Conservation (phyloP, 1,140 invertebrate species). For the Gryon sp. region DNA sequence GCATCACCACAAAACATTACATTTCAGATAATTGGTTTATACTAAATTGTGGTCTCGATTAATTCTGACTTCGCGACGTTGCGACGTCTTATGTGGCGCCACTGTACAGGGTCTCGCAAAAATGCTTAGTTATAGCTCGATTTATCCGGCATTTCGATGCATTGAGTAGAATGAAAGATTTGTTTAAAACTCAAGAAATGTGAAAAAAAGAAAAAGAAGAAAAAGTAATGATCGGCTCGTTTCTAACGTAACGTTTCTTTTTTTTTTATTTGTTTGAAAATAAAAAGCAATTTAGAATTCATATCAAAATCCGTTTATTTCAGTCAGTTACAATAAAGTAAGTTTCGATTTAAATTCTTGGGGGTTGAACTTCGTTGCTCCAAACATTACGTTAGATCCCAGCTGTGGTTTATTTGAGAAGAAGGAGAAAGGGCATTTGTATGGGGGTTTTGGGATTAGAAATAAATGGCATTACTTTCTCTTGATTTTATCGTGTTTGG, state of each 20-base stretch:
- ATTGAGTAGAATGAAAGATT: too few relatives aligned
- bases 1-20: too few relatives aligned
- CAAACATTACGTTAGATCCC: slow-evolving; percentile 60
- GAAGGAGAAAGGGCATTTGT: neutral
- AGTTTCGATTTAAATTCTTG: neutral
- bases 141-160: slow-evolving; percentile 46
- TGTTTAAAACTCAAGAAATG: too few relatives aligned
- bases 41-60: too few relatives aligned
- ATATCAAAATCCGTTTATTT: slow-evolving; percentile 29
- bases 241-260: slow-evolving; percentile 59
- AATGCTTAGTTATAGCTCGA: slow-evolving; percentile 2
- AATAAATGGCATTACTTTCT: slow-evolving; percentile 70
- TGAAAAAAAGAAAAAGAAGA: slow-evolving; percentile 6
- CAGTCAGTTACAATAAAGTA: slow-evolving; percentile 31
- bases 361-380: slow-evolving; percentile 12
- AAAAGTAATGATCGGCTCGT: too few relatives aligned
- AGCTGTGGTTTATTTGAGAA: neutral
- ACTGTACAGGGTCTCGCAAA: neutral
- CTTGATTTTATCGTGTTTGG: slow-evolving; percentile 76
- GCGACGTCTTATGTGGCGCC: neutral
- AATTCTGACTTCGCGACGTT: neutral
- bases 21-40: too few relatives aligned
- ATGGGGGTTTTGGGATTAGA: too few relatives aligned
- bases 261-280: slow-evolving; percentile 13
- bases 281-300: slow-evolving; percentile 14